Evolutionary conservation across 2,888 invertebrate genomes (phyloP).

Genomic region (Heliconius ismenius): DNA sequence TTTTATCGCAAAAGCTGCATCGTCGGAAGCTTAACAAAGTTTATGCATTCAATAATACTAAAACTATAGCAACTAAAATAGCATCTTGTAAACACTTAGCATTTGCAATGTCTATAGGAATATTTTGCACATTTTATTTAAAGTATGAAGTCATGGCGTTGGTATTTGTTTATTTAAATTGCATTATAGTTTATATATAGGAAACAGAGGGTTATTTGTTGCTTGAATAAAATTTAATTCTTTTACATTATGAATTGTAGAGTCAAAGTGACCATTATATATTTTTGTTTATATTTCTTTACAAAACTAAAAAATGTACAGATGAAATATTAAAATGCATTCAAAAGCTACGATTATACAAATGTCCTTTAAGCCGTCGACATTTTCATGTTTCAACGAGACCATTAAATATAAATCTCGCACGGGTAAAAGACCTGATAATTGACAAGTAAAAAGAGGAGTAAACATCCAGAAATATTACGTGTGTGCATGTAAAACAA

Average conservation of each 20-base stretch:
- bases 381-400: conserved; percentile 7
- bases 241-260: neutral
- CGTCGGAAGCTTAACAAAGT: neutral
- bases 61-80: neutral
- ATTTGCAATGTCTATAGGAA: conserved; percentile 3
- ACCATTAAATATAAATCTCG: conserved; percentile 7
- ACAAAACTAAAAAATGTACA: neutral
- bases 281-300: neutral
- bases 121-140: neutral
- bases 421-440: conserved; percentile 21
- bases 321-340: neutral
- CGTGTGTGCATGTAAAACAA: conserved; percentile 43
- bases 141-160: neutral
- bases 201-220: neutral
- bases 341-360: neutral
- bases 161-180: neutral
- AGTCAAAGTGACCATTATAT: neutral
- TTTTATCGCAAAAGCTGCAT: neutral
- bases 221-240: neutral
- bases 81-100: conserved; percentile 2
- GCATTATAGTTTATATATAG: neutral
- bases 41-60: neutral
- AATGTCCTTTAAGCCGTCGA: conserved; percentile 14
- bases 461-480: conserved; percentile 24
- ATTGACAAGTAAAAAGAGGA: conserved; percentile 23